phyloP scores from a whole-genome alignment of 2,888 invertebrate genomes.

The Agrotis clavis region DNA sequence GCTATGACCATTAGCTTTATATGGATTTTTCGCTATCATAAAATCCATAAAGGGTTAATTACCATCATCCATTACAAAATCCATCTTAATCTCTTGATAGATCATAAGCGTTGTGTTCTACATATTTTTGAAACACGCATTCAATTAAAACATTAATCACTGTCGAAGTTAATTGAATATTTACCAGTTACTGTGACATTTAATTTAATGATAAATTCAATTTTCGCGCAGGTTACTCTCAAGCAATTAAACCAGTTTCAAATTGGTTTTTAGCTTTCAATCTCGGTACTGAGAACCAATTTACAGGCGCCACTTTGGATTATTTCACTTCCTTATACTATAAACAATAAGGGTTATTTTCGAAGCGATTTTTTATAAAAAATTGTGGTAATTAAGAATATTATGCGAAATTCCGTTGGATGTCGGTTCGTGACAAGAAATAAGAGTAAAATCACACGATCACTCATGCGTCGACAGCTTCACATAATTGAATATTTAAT shows the following conservation, averaged over 20 bases:
- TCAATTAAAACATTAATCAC: constrained; percentile 53
- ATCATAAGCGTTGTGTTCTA: constrained; percentile 12
- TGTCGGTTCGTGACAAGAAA: constrained; percentile 57
- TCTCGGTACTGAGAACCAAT: constrained; percentile 45
- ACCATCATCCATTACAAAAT: constrained; percentile 15
- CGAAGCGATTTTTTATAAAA: neutral
- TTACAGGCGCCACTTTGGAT: neutral
- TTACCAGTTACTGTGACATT: constrained; percentile 50
- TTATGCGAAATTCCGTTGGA: constrained; percentile 31
- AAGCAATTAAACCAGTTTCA: constrained; percentile 60
- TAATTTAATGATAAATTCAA: constrained; percentile 49
- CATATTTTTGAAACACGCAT: constrained; percentile 14
- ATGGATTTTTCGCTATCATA: constrained; percentile 5
- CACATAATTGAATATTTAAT: constrained; percentile 67
- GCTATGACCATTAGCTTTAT: neutral
- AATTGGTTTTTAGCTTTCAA: constrained; percentile 67
- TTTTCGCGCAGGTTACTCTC: constrained; percentile 32
- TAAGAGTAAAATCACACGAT: constrained; percentile 58
- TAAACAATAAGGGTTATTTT: constrained; percentile 25
- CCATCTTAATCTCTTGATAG: constrained; percentile 14
- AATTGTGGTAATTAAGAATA: constrained; percentile 21
- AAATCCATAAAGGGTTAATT: constrained; percentile 19
- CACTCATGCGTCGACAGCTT: constrained; percentile 62
- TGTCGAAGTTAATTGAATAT: constrained; percentile 54
- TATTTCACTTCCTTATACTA: constrained; percentile 1